Evolutionary conservation across 2,888 invertebrate species (phyloP).

Genomic region (Agonopterix heracliana): DNA sequence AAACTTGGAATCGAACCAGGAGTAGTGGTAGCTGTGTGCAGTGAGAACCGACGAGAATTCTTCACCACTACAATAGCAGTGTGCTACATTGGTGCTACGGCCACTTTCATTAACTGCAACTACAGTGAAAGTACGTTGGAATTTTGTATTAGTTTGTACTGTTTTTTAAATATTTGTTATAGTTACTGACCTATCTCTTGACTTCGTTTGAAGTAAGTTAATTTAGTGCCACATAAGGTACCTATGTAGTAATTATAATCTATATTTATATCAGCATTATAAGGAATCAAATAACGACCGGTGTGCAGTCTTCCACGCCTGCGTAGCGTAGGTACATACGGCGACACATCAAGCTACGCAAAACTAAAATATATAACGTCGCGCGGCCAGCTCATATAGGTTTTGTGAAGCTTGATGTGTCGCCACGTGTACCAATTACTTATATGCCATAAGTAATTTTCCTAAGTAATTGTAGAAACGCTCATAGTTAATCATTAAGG

Average conservation of each 20-base stretch:
- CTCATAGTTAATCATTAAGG: no score
- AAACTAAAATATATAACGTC: no score
- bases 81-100: constrained; percentile 32
- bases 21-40: constrained; percentile 38
- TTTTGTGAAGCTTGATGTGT: no score
- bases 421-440: no score
- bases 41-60: constrained; percentile 40
- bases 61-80: constrained; percentile 29
- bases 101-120: constrained; percentile 36
- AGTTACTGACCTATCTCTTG: not conserved
- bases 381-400: no score
- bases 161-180: not conserved
- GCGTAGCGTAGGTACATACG: no score
- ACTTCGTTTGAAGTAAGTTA: not conserved
- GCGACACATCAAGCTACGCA: no score
- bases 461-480: no score
- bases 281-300: not conserved
- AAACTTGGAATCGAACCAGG: constrained; percentile 27
- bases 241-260: not conserved
- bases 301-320: not conserved
- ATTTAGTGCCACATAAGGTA: not conserved
- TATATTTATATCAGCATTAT: not conserved
- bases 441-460: no score
- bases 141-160: not conserved
- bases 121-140: constrained; percentile 39